Base-by-base conservation (phyloP, 2,113 vertebrate species). In the Planiliza haematocheilus region DNA sequence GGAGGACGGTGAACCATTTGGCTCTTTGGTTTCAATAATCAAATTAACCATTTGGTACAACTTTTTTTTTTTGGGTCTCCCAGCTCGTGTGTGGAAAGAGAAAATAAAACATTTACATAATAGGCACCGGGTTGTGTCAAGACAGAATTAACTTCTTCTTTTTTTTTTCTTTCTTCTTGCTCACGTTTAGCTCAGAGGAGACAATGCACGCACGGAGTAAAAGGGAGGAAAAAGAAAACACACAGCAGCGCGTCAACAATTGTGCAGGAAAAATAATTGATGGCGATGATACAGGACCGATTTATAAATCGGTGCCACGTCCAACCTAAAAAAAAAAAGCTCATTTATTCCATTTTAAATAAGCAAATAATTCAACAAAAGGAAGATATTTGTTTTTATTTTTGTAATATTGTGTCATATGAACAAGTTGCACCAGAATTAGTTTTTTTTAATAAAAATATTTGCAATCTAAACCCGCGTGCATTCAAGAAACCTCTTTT, bases 11-110 rank as follows among this genome's bases (percentile, higher is more conserved):
- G 95, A 90, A 93, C 94, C 97, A 96, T 96, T 98, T 96, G 97
- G 95, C 88, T 95, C 96, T 96, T 96, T 97, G 95, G 95, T 95
- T 95, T 89, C 87, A 94, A 89, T 98, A 99, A 99, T 99, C 93
- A 92, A 96, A 99, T 99, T 97, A 99, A 94, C 94, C 95, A 96
- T 98, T 97, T 96, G 95, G 86, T 93, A 95, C 96, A 97, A 97
- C 93, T 97, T 96, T 94, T 93, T 30, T 30, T 30, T 96, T 94
- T 93, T 52, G 72, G 91, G 94, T 92, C n/a, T n/a, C 94, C 88
- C 93, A 92, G 92, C 95, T 97, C 96, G 95, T 94, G 96, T 96
- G 96, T 94, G 24, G 24, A 30, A 30, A 30, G 24, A 92, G 93
- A 97, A 92, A 93, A 92, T 93, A 94, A 95, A 96, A 93, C 92